Base-by-base conservation (phyloP, 2,888 invertebrate genomes). In the Iphiclides podalirius region DNA sequence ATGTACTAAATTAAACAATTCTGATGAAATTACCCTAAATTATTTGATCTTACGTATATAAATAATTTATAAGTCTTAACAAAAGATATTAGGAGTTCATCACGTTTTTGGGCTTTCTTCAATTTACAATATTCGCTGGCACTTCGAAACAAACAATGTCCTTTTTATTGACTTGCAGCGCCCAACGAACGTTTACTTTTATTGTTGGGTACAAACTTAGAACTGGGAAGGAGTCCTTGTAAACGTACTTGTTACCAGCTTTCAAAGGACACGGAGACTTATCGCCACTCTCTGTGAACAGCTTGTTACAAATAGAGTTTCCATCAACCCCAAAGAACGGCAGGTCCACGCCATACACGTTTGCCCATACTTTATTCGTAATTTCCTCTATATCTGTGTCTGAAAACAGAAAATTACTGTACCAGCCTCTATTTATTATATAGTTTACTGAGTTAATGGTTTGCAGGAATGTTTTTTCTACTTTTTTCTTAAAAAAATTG, bases 261-360 rank as follows among this genome's bases (percentile, higher is more conserved):
- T 92, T 90, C 37, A 96, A 76, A 0, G 95, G 94, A 54, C 95
- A 96, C 1, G 89, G 72, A 1, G 89, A 90, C 63, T 91, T 90
- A 44, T 82, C 84, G 0, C 92, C 93, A 52, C 90, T 89, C 47
- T 79, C 79, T 0, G 70, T 72, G 56, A 75, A 92, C 39, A 96
- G 76, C 58, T 92, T 90, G 14, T 88, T 82, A 63, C 95, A 95
- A 20, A 94, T 92, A 42, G 91, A 89, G 15, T 79, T 84, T 8
- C 93, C 93, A 68, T 95, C 93, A 9, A 95, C 94, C 6, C 96
- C 95, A 7, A 94, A 67, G 70, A 95, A 95, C 0, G 96, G 95
- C 42, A 96, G 65, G 0, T 90, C 84, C 0, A 94, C 67, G 0
- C 92, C 92, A 1, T 91, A 67, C 12, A 95, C 85, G 0, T 87